Conservation (phyloP, 1,140 invertebrate genomes). For the Temnothorax nylanderi region DNA sequence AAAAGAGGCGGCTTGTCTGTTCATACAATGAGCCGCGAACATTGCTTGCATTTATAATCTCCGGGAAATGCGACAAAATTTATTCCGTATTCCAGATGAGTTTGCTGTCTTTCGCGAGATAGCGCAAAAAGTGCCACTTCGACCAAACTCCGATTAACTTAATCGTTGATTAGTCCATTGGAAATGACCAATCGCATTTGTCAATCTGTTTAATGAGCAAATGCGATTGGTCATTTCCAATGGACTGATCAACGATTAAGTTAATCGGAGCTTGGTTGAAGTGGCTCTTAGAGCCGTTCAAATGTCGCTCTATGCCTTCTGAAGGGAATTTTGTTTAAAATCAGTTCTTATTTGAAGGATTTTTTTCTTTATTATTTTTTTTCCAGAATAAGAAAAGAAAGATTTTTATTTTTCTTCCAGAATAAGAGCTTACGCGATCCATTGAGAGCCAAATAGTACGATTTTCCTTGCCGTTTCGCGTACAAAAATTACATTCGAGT, state of each 20-base stretch:
- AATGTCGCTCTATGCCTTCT: background rate
- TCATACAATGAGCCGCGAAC: background rate
- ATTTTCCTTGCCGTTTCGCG: background rate
- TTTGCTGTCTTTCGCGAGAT: background rate
- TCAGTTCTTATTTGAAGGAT: background rate
- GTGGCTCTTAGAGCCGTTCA: too few relatives aligned
- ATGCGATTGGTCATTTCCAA: too few relatives aligned
- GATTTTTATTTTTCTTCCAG: background rate
- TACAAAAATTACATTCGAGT: background rate
- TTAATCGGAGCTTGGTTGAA: too few relatives aligned
- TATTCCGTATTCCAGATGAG: background rate
- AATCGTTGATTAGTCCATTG: too few relatives aligned
- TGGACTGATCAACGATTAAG: too few relatives aligned
- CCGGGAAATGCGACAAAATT: background rate
- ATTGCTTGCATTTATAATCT: slow-evolving; percentile 16
- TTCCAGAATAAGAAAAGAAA: background rate
- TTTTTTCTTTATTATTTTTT: too few relatives aligned
- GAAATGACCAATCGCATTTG: too few relatives aligned
- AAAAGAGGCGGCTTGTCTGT: slow-evolving; percentile 6
- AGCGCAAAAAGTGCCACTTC: background rate
- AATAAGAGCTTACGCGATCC: slow-evolving; percentile 38
- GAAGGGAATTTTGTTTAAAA: background rate
- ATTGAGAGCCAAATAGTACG: background rate
- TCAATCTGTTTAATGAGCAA: too few relatives aligned
- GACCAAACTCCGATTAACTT: background rate